Evolutionary conservation across 2,888 invertebrate species (phyloP).

Genomic region (Tiphia femorata): DNA sequence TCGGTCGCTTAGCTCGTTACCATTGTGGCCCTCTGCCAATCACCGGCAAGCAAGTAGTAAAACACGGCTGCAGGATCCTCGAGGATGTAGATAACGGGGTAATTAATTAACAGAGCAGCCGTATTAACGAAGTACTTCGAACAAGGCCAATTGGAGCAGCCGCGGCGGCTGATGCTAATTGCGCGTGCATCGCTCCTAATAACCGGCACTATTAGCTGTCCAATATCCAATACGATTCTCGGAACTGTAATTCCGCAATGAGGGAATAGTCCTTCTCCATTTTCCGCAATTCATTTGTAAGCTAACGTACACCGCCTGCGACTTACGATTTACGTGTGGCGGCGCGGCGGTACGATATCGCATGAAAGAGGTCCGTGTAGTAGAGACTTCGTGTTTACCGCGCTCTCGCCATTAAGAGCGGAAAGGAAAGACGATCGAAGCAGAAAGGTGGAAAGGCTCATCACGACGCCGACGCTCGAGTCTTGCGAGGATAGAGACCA

Average conservation of each 20-base stretch:
- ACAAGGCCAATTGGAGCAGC: constrained; percentile 10
- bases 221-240: constrained; percentile 40
- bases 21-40: too few relatives aligned
- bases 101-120: constrained; percentile 37
- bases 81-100: constrained; percentile 31
- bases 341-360: background rate
- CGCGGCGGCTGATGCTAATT: constrained; percentile 26
- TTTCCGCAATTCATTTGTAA: constrained; percentile 27
- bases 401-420: constrained; percentile 33
- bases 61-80: constrained; percentile 13
- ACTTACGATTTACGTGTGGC: constrained; percentile 22
- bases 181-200: constrained; percentile 6
- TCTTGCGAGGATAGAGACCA: constrained; percentile 36
- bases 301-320: constrained; percentile 13
- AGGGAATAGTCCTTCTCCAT: constrained; percentile 32
- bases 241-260: too few relatives aligned
- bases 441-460: too few relatives aligned
- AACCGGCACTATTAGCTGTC: constrained; percentile 34
- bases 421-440: constrained; percentile 23
- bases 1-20: constrained; percentile 1
- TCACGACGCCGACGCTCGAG: constrained; percentile 3
- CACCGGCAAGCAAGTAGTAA: constrained; percentile 8
- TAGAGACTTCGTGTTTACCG: constrained; percentile 16
- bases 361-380: background rate
- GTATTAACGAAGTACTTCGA: constrained; percentile 33